phyloP scores from a whole-genome alignment of 2,888 invertebrate species.

The Crioceris asparagi region DNA sequence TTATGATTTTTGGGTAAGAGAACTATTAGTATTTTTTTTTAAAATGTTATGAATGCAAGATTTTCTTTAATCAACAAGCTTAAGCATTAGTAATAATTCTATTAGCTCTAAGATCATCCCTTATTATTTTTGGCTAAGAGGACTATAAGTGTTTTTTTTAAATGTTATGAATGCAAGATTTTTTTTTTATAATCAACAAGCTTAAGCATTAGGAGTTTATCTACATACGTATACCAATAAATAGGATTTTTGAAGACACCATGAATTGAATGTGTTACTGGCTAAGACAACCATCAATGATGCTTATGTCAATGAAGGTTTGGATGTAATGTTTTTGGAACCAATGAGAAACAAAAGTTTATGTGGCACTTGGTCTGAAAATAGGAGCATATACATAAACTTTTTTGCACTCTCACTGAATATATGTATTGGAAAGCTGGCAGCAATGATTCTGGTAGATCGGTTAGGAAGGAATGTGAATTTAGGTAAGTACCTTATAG shows the following conservation, averaged over 20 bases:
- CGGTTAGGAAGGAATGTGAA: too few relatives aligned
- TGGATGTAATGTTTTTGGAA: constrained; percentile 12
- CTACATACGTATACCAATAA: too few relatives aligned
- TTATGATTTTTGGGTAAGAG: constrained; percentile 22
- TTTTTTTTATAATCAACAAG: too few relatives aligned
- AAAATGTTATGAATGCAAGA: too few relatives aligned
- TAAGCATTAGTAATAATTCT: too few relatives aligned
- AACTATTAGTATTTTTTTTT: constrained; percentile 4
- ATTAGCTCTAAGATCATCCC: constrained; percentile 18
- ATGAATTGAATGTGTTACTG: constrained; percentile 17
- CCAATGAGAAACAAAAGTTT: constrained; percentile 8
- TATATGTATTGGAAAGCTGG: constrained; percentile 21
- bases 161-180: too few relatives aligned
- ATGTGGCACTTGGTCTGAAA: constrained; percentile 12
- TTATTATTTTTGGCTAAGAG: constrained; percentile 22
- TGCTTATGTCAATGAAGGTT: constrained; percentile 4
- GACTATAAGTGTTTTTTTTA: constrained; percentile 3
- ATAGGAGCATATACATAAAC: constrained; percentile 16
- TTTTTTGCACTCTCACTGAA: constrained; percentile 20
- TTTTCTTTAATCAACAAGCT: too few relatives aligned
- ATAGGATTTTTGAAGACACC: too few relatives aligned
- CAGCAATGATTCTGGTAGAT: too few relatives aligned
- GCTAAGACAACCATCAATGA: constrained; percentile 12
- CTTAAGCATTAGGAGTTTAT: too few relatives aligned
- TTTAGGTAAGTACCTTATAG: too few relatives aligned